phyloP scores from a whole-genome alignment of 2,113 vertebrate genomes.

The Python bivittatus region DNA sequence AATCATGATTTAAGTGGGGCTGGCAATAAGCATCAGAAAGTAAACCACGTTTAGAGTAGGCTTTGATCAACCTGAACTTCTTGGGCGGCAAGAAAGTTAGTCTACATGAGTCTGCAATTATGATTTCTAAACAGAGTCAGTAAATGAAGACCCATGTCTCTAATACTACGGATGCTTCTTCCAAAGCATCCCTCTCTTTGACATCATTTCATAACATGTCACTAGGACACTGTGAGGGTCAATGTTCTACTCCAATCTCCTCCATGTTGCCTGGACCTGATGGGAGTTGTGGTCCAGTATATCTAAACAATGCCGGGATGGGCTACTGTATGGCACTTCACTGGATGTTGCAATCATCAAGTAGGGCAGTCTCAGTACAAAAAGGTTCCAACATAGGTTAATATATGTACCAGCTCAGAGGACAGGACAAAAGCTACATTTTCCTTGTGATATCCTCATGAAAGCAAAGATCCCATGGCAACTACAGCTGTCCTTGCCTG shows the following conservation, averaged over 20 bases:
- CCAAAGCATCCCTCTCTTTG: neutral
- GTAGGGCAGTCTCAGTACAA: neutral
- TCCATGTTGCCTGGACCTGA: too few relatives aligned
- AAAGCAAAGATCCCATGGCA: neutral
- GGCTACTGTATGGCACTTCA: too few relatives aligned
- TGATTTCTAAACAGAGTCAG: neutral
- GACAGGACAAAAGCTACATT: too few relatives aligned
- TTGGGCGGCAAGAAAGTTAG: neutral
- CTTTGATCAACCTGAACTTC: neutral
- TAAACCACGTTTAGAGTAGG: neutral
- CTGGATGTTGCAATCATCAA: neutral
- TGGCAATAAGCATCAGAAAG: neutral
- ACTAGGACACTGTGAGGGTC: too few relatives aligned
- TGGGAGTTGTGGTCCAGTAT: too few relatives aligned
- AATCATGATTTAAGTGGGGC: neutral
- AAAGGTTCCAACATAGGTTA: neutral
- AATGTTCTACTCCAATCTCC: neutral
- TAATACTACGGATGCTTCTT: constrained; percentile 29
- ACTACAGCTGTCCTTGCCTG: neutral
- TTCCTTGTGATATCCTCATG: neutral
- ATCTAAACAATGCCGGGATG: too few relatives aligned
- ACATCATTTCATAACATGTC: constrained; percentile 24
- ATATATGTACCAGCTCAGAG: too few relatives aligned
- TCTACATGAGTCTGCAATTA: neutral
- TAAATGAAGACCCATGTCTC: neutral